Base-by-base conservation (phyloP, 2,888 invertebrate species). In the Cepaea hortensis region DNA sequence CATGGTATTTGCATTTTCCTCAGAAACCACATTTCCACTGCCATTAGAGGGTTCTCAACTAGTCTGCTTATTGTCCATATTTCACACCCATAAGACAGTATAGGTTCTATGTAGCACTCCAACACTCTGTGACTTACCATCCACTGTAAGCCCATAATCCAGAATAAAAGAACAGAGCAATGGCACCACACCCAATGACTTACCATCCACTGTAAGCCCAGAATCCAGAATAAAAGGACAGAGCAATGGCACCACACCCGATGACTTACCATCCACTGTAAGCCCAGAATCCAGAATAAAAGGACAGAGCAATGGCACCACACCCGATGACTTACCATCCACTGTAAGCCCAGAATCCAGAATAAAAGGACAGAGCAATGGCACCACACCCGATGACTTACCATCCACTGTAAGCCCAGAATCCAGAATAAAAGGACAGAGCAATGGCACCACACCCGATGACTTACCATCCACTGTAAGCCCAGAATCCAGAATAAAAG, bases 161-260 rank as follows among this genome's bases (percentile, higher is more conserved):
- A 11, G 93, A 93, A 89, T 94, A 94, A 85, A 93, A 93, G 20
- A 93, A 93, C 48, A 93, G 90, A 9, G 92, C 98, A 91, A 98
- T 96, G 15, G 92, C 90, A 3, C 93, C 93, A 35, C 35, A 35
- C 35, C 35, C 35, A 6, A n/a, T 61, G 20, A 87, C 92, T 96
- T 95, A 98, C 94, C 94, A 94, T 85, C 94, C 94, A 46, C 93
- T 92, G 88, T 92, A 94, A 20, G 94, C 92, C 92, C 93, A 94
- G 85, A 93, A 91, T 9, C 93, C 94, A 13, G 93, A 93, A 89
- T 94, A 94, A 85, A 93, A 93, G 9, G 93, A 93, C 46, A 93
- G 90, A 9, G 92, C 98, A 91, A 98, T 96, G 15, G 92, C 90
- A n/a, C n/a, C n/a, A n/a, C n/a, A n/a, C n/a, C n/a, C n/a, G n/a